Base-by-base conservation (phyloP, 2,888 invertebrate species). In the Eumacrocentrus americanus region DNA sequence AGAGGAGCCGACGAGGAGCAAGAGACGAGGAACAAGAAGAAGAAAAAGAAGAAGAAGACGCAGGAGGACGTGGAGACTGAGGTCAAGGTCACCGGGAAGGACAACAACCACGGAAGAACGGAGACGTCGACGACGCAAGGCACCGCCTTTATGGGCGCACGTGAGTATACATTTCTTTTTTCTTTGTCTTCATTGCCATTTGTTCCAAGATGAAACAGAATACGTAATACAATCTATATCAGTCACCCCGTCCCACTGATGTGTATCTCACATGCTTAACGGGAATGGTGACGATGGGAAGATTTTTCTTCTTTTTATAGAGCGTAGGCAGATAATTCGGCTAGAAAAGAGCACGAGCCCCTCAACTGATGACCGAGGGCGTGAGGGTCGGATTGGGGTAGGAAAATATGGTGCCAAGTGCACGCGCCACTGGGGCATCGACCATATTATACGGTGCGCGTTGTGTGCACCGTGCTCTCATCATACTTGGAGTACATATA, bases 101-200 rank as follows among this genome's bases (percentile, higher is more conserved):
- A 18, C 37, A 62, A 61, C 48, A 58, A 67, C 54, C 64, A 68
- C 40, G 67, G 56, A 65, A 62, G 59, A 61, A 58, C 40, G 23
- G 53, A 50, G 53, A 29, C 64, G 34, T 62, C 61, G 48, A 62
- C 59, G 62, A 72, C 73, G 63, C 74, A 70, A 70, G 72, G 72
- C 67, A 74, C 74, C 44, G 44, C 54, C 72, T 75, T 76, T 77
- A 77, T 77, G 77, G 77, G 76, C 76, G 72, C 76, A 75, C 71
- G 77, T 77, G 66, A 76, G 77, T 77, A 16, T n/a, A n/a, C n/a
- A 16, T 52, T 20, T 38, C 6, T 6, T 18, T 38, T 55, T 47
- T 23, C 42, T 20, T 14, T 42, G 7, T 58, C n/a, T 25, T 50
- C 14, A n/a, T n/a, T n/a, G n/a, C n/a, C n/a, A n/a, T n/a, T n/a